These are phyloP conservation scores for Sebastiscus albofasciatus DNA, from an alignment of 2,797 vertebrate genomes.

Conservation along the genomic window DNA sequence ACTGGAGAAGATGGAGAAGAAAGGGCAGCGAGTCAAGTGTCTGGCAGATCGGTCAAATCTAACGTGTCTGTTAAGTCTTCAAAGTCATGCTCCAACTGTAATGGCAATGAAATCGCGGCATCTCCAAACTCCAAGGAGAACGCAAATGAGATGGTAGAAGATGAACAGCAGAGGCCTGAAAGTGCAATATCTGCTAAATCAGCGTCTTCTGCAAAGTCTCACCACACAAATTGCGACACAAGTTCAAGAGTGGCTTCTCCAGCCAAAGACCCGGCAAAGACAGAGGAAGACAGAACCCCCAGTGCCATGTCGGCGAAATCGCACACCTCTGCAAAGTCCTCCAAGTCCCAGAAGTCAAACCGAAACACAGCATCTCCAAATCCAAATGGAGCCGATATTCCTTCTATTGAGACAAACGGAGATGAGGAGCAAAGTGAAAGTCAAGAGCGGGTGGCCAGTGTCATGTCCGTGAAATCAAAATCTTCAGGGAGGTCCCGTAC, in stretches of 20 bases:
- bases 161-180: conserved; percentile 39
- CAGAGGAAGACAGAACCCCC: conserved; percentile 26
- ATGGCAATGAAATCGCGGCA: background rate
- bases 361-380: conserved; percentile 5
- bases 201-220: conserved; percentile 45
- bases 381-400: conserved; percentile 3
- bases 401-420: conserved; percentile 15
- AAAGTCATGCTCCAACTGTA: conserved; percentile 31
- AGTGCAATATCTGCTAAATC: conserved; percentile 40
- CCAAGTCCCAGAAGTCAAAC: conserved; percentile 49
- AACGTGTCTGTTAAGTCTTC: conserved; percentile 43
- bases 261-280: background rate
- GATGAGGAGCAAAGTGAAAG: conserved; percentile 8
- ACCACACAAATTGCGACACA: background rate
- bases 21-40: conserved; percentile 51
- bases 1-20: conserved; percentile 49
- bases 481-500: conserved; percentile 65
- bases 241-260: conserved; percentile 5
- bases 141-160: background rate
- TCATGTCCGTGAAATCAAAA: conserved; percentile 59
- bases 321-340: conserved; percentile 34
- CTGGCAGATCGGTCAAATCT: conserved; percentile 47
- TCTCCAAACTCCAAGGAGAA: conserved; percentile 5
- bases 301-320: conserved; percentile 53
- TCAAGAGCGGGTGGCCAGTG: conserved; percentile 50